phyloP scores from a whole-genome alignment of 2,888 invertebrate species.

The Erebia aethiops region DNA sequence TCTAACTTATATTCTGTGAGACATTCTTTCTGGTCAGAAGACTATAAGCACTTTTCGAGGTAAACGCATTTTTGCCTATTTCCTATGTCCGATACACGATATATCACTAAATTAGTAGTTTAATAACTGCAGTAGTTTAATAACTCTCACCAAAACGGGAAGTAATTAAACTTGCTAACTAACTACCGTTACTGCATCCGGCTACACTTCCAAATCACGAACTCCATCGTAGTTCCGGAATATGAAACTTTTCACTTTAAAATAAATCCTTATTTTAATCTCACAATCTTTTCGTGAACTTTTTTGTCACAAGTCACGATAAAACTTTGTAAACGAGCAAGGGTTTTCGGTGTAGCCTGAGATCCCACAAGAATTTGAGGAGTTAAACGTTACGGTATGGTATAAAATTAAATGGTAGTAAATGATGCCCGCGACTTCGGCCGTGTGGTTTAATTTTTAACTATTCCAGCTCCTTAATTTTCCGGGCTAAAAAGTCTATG shows the following conservation, averaged over 20 bases:
- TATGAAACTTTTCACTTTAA: slow-evolving; percentile 64
- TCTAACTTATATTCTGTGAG: too few relatives aligned
- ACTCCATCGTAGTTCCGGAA: slow-evolving; percentile 24
- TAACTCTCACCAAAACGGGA: not conserved
- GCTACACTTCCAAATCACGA: not conserved
- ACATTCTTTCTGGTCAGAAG: too few relatives aligned
- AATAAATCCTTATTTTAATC: slow-evolving; percentile 61
- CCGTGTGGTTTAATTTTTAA: too few relatives aligned
- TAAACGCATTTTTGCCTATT: too few relatives aligned
- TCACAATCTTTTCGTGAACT: slow-evolving; percentile 52
- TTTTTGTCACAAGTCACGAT: slow-evolving; percentile 7
- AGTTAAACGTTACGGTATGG: too few relatives aligned
- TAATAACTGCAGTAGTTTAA: not conserved
- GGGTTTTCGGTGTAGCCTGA: not conserved
- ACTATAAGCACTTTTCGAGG: too few relatives aligned
- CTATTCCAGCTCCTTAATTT: too few relatives aligned
- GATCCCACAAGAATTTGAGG: not conserved
- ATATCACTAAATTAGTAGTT: too few relatives aligned
- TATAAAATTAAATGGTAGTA: too few relatives aligned
- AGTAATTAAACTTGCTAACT: not conserved
- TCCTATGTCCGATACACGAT: too few relatives aligned
- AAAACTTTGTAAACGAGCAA: not conserved
- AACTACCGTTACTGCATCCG: slow-evolving; percentile 11
- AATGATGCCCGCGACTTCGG: too few relatives aligned
- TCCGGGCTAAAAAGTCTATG: too few relatives aligned